Evolutionary conservation across 2,797 vertebrate genomes (phyloP).

Genomic region (Ibycter americanus): DNA sequence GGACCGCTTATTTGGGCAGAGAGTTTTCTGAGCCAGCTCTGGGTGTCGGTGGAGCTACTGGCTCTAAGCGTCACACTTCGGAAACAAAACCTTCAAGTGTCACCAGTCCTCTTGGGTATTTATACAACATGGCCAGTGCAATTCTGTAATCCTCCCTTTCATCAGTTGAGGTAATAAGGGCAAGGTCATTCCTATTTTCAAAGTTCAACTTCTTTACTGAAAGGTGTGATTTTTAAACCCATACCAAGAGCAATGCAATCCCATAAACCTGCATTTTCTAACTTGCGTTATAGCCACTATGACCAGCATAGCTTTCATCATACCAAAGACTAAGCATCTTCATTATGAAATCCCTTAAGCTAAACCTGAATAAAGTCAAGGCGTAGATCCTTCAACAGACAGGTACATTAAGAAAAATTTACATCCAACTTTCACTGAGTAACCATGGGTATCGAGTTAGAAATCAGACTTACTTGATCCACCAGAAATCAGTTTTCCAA

Average conservation of each 20-base stretch:
- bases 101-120: not conserved
- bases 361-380: not conserved
- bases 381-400: not conserved
- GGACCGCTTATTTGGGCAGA: too few species aligned
- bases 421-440: not conserved
- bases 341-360: not conserved
- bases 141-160: not conserved
- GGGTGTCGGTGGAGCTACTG: not conserved
- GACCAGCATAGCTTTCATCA: not conserved
- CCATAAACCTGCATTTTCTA: accelerated
- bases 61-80: not conserved
- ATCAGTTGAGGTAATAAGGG: not conserved
- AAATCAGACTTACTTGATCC: not conserved
- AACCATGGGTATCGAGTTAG: not conserved
- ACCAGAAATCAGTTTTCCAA: not conserved
- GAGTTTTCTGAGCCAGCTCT: not conserved
- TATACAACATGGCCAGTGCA: not conserved
- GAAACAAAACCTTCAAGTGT: not conserved
- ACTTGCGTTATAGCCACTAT: too few species aligned
- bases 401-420: not conserved
- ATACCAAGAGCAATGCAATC: not conserved
- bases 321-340: not conserved
- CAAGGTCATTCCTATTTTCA: not conserved
- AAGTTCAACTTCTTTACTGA: not conserved
- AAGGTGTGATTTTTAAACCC: not conserved